Evolutionary conservation across 2,113 vertebrate species (phyloP).

Genomic region (Tautogolabrus adspersus): DNA sequence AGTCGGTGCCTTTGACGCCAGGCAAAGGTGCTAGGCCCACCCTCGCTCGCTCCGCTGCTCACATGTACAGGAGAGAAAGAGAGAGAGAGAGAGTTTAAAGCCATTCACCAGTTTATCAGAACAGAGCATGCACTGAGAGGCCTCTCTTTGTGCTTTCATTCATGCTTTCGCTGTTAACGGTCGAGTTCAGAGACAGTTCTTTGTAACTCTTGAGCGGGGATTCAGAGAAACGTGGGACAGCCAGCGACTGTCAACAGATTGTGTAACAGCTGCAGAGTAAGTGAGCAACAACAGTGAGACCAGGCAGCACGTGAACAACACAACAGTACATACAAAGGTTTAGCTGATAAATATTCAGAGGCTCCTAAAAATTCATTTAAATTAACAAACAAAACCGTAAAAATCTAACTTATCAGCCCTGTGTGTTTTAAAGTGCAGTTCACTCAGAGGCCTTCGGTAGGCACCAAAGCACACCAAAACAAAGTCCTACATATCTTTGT

Average conservation of each 20-base stretch:
- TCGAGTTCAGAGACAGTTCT: neutral
- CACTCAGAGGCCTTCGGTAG: too few relatives aligned
- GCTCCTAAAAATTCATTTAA: neutral
- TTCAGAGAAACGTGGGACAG: slow-evolving; percentile 30
- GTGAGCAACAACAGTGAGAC: neutral
- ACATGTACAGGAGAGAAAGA: slow-evolving; percentile 5
- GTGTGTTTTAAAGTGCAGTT: too few relatives aligned
- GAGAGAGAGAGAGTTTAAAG: neutral
- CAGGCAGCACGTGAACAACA: neutral
- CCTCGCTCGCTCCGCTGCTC: slow-evolving; percentile 91
- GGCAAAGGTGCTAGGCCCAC: slow-evolving; percentile 92
- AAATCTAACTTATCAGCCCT: too few relatives aligned
- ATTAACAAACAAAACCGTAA: too few relatives aligned
- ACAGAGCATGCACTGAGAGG: neutral
- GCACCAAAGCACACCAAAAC: too few relatives aligned
- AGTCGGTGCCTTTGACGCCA: slow-evolving; percentile 95
- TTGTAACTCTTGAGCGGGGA: neutral
- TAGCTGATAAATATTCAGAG: neutral
- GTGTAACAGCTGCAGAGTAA: slow-evolving; percentile 16
- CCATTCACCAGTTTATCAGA: neutral
- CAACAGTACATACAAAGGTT: neutral
- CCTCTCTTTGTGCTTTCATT: slow-evolving; percentile 1
- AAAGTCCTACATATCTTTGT: too few relatives aligned
- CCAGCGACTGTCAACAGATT: slow-evolving; percentile 27
- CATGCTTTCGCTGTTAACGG: neutral